Percentiles rank a stretch among this genome's conserved stretches.
phyloP scores from a whole-genome alignment of 2,797 vertebrate genomes.

The Astyanax mexicanus region DNA sequence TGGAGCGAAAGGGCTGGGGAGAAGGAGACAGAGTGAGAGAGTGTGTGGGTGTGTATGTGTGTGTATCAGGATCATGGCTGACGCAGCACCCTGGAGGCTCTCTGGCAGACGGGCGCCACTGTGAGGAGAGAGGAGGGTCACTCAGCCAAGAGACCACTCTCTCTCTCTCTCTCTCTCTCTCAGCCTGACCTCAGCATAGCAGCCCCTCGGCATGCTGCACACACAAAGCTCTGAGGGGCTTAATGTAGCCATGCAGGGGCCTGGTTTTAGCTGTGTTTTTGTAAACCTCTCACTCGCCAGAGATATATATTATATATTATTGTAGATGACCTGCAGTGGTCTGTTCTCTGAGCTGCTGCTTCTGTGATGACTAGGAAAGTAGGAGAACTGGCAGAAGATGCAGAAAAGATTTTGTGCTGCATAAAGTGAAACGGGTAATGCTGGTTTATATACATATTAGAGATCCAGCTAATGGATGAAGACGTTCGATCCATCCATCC shows the following conservation, averaged over 20 bases:
- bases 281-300: background rate
- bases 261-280: conserved; percentile 7
- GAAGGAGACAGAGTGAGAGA: background rate
- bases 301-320: background rate
- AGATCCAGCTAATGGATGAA: too few species aligned
- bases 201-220: conserved; percentile 5
- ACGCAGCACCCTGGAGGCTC: conserved; percentile 39
- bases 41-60: conserved; percentile 29
- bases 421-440: too few species aligned
- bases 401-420: too few species aligned
- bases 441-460: too few species aligned
- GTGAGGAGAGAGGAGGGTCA: conserved; percentile 38
- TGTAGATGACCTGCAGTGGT: too few species aligned
- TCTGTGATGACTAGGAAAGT: too few species aligned
- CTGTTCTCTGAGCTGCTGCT: too few species aligned
- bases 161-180: conserved; percentile 4
- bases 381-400: too few species aligned
- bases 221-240: too few species aligned
- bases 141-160: conserved; percentile 27
- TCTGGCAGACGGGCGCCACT: conserved; percentile 27
- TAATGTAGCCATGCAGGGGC: background rate
- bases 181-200: conserved; percentile 17
- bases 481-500: too few species aligned
- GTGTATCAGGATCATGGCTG: conserved; percentile 28
- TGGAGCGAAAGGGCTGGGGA: conserved; percentile 28